Base-by-base conservation (phyloP, 2,113 vertebrate genomes). In the Sinocyclocheilus maitianheensis region DNA sequence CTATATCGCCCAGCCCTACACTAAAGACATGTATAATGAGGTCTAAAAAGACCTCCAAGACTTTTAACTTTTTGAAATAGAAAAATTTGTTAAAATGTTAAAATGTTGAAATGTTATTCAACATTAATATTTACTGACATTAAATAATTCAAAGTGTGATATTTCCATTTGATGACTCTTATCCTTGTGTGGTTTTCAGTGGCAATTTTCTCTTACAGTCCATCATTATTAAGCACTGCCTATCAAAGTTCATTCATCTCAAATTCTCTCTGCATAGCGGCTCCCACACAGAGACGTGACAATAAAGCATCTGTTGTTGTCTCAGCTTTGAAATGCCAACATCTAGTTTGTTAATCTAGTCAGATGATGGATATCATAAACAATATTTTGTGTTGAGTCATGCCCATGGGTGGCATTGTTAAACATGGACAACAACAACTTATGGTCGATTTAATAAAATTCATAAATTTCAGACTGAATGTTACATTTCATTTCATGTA, bases 241-340 rank as follows among this genome's bases (percentile, higher is more conserved):
- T 69, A 55, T 80, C 34, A 81, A 37, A 58, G 24, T 58, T 84
- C 84, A 87, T 86, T 92, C 84, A 87, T 91, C 34, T 26, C 86
- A 84, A 77, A 86, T 5, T 87, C 83, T 58, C 34, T 37, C 86
- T 91, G 83, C 77, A 69, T 85, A 65, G 76, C 85, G 80, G 22
- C 3, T 80, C 89, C 89, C 88, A 90, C 86, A 78, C 78, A 84
- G 87, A 85, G 84, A 69, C 69, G 24, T 87, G 10, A 80, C 75
- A 82, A 90, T 90, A 91, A 93, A 89, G 91, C 58, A 87, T 46
- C 89, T 83, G 65, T 84, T 90, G 84, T 90, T 91, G 89, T 93
- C 71, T 77, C 24, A 72, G 86, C 88, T 91, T 91, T 90, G 77
- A 90, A 90, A 93, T 93, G 86, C 77, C 43, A 82, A 89, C 91